A percentile compares a stretch with the other conserved stretches of the same genome.
These are phyloP conservation scores for Ecliptopera silaceata DNA, from an alignment of 2,888 invertebrate genomes.

Conservation along the genomic window DNA sequence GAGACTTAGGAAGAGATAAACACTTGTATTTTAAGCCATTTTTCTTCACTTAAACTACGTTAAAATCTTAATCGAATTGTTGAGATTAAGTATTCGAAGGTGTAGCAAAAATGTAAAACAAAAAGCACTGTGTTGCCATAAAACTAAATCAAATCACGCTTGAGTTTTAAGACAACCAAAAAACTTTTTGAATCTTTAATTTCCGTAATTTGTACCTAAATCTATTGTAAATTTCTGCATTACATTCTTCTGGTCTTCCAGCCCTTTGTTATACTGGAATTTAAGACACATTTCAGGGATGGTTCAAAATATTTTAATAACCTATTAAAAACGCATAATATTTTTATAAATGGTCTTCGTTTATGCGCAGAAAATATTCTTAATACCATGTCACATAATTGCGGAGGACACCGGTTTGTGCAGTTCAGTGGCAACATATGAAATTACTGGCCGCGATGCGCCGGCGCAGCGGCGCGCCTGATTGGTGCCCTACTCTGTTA, in stretches of 20 bases:
- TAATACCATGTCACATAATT: slow-evolving; percentile 73
- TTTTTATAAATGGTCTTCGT: slow-evolving; percentile 13
- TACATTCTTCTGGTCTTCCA: not conserved
- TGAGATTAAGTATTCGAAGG: too few relatives aligned
- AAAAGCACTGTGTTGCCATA: too few relatives aligned
- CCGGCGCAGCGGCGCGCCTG: slow-evolving; percentile 57
- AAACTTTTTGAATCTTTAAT: too few relatives aligned
- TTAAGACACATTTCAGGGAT: not conserved
- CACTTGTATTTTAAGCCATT: too few relatives aligned
- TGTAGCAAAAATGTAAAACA: too few relatives aligned
- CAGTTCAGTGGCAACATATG: slow-evolving; percentile 56
- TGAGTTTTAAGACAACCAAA: too few relatives aligned
- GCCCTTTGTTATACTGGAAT: not conserved
- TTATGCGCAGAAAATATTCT: slow-evolving; percentile 34
- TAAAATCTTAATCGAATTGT: too few relatives aligned
- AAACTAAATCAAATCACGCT: too few relatives aligned
- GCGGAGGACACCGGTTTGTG: slow-evolving; percentile 60
- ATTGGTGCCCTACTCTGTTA: slow-evolving; percentile 55
- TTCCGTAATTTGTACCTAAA: too few relatives aligned
- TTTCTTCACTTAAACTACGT: too few relatives aligned
- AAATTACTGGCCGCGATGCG: slow-evolving; percentile 72
- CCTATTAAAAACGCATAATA: slow-evolving; percentile 3
- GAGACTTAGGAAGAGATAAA: slow-evolving; percentile 2
- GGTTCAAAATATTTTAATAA: not conserved
- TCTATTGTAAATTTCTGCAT: not conserved